These are phyloP conservation scores for Palloptera scutellata DNA, from an alignment of 2,888 invertebrate genomes.

Conservation along the genomic window DNA sequence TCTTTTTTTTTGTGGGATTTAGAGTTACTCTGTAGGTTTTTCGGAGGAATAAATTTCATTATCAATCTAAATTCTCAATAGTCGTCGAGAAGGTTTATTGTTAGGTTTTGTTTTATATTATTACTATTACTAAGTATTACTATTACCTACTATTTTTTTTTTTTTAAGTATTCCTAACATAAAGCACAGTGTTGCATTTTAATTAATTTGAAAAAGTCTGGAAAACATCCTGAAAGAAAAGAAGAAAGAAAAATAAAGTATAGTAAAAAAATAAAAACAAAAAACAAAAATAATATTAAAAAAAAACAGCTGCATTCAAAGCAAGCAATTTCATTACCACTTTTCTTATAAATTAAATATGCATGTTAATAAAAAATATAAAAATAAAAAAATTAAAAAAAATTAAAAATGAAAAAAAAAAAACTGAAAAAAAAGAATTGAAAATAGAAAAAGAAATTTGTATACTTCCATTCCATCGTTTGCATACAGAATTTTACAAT, in stretches of 20 bases:
- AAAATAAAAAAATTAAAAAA: background rate
- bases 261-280: constrained; percentile 9
- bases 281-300: background rate
- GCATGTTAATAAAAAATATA: constrained; percentile 11
- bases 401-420: background rate
- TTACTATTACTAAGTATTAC: too few species aligned
- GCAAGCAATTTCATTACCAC: constrained; percentile 27
- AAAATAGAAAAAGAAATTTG: constrained; percentile 5
- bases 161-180: too few species aligned
- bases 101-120: too few species aligned
- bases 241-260: background rate
- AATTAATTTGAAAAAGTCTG: constrained; percentile 23
- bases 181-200: constrained; percentile 21
- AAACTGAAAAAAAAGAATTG: background rate
- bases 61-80: too few species aligned
- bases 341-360: constrained; percentile 34
- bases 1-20: too few species aligned
- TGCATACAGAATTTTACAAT: constrained; percentile 23
- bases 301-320: background rate
- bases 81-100: too few species aligned
- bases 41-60: too few species aligned
- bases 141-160: too few species aligned
- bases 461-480: background rate
- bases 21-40: too few species aligned
- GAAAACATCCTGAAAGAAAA: constrained; percentile 11